Evolutionary conservation across 2,113 vertebrate species (phyloP), one percentile per base, ranked within the genome.

Genomic region (Rhea pennata): DNA sequence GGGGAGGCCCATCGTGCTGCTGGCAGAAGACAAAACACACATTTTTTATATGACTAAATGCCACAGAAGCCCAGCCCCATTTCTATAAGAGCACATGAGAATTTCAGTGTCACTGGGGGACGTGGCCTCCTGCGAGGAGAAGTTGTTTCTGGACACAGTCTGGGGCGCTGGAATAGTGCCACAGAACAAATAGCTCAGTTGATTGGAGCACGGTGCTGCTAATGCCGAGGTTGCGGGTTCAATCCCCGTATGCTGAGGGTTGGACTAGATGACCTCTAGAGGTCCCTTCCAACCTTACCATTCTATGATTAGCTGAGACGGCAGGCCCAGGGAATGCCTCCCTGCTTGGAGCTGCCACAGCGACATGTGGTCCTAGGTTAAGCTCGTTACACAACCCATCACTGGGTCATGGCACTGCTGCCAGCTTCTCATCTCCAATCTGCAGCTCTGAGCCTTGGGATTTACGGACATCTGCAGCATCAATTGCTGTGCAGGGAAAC

Each of bases 321-420:
- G 51, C 23, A 24, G 51, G 51, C 23, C 51, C 51, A 10, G 51
- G 77, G 40, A 66, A 91, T 87, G 77, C 91, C 79, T 44, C 59
- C 88, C 40, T 81, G 5, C 48, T 46, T 54, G 33, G 77, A 80
- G 90, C 56, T 78, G 62, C 23, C 36, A 23, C 46, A 58, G 51
- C 12, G 61, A 6, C 0, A 0, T 69, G 72, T 74, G 87, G 79
- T n/a, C 50, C 70, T 59, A 6, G 64, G 70, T 67, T 90, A 86
- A 94, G 80, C 40, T 70, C 58, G 17, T 96, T 92, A 95, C 42
- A 72, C 82, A 89, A 64, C 85, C 51, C 92, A 75, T 59, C 89
- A 36, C 36, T 36, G 36, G 5, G 24, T 97, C 97, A 97, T 80
- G 78, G 15, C 95, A 58, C 56, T 58, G 56, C 56, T 31, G 54